These are phyloP conservation scores for Hafferia zeledoni DNA, from an alignment of 2,797 vertebrate species.

Conservation along the genomic window DNA sequence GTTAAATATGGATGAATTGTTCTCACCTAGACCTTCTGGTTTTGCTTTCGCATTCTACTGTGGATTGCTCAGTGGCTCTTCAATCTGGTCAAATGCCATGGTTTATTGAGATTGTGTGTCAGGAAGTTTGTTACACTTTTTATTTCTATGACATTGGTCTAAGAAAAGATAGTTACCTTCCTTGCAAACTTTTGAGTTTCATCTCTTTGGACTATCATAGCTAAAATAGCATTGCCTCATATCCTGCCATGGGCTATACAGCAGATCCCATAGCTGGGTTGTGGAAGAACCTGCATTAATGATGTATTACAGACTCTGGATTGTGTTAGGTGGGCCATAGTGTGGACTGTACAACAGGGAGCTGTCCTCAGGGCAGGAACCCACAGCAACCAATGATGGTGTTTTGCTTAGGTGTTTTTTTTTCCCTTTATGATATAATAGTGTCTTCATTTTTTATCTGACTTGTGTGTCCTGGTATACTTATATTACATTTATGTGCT, in stretches of 20 bases:
- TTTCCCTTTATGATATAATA: background rate
- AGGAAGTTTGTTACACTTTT: background rate
- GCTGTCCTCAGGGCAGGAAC: background rate
- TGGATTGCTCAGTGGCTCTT: background rate
- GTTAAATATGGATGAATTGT: background rate
- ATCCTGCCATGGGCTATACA: background rate
- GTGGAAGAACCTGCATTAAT: background rate
- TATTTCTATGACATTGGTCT: background rate
- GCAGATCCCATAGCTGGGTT: background rate
- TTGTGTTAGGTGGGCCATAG: background rate
- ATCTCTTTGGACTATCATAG: background rate
- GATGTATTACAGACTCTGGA: background rate
- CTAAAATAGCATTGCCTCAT: background rate
- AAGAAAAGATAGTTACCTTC: background rate
- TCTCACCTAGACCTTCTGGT: background rate
- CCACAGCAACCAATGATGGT: background rate
- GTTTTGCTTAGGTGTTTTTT: background rate
- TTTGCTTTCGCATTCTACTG: background rate
- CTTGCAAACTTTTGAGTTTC: background rate
- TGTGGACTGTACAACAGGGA: background rate
- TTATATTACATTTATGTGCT: background rate
- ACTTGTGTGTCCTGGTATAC: background rate
- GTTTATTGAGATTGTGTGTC: background rate
- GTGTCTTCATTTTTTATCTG: background rate
- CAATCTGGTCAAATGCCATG: background rate